A percentile compares a stretch with the other conserved stretches of the same genome.
Conservation (phyloP, 2,113 vertebrate genomes). For the Aramus guarauna region DNA sequence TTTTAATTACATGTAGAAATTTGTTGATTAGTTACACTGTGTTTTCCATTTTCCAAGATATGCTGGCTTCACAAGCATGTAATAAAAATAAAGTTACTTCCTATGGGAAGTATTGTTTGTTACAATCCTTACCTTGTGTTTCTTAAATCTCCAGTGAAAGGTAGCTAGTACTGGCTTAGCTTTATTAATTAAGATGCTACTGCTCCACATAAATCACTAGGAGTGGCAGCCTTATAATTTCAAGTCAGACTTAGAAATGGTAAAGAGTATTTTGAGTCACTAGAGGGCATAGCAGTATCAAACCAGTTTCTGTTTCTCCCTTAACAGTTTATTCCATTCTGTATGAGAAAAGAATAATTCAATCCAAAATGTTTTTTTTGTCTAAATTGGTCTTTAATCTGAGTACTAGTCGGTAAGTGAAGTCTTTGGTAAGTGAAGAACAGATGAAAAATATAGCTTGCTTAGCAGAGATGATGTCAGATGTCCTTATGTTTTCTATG, state of each 20-base stretch:
- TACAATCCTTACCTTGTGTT: background rate
- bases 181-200: background rate
- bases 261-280: constrained; percentile 31
- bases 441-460: background rate
- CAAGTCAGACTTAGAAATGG: background rate
- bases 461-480: background rate
- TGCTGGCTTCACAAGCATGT: background rate
- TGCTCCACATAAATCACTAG: background rate
- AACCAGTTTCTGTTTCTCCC: background rate
- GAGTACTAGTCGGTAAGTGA: background rate
- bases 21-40: background rate
- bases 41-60: background rate
- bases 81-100: background rate
- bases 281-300: constrained; percentile 53
- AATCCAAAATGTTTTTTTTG: background rate
- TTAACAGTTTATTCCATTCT: background rate
- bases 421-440: background rate
- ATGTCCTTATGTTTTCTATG: background rate
- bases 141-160: background rate
- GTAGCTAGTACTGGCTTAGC: background rate
- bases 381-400: background rate
- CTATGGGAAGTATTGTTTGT: background rate
- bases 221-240: background rate
- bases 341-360: background rate
- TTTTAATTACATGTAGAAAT: background rate